Conservation (phyloP, 2,888 invertebrate species). For the Diplolepis rosae region DNA sequence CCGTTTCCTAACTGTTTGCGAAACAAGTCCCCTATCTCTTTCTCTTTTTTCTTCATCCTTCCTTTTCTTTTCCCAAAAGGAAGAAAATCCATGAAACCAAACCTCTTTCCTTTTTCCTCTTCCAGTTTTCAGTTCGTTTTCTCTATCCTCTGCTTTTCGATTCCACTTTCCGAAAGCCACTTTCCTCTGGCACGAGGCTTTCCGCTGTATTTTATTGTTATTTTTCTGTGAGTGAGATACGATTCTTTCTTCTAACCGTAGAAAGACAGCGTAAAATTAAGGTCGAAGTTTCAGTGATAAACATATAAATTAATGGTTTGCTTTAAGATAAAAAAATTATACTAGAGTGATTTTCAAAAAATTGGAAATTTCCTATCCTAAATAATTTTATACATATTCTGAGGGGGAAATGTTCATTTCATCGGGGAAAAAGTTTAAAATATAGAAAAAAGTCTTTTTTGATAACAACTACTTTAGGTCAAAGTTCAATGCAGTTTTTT, state of each 20-base stretch:
- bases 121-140: conserved; percentile 41
- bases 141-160: conserved; percentile 49
- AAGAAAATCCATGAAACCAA: conserved; percentile 31
- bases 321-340: background rate
- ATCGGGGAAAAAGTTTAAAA: too few relatives aligned
- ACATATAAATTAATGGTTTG: background rate
- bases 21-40: conserved; percentile 65
- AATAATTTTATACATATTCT: too few relatives aligned
- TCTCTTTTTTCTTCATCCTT: conserved; percentile 43
- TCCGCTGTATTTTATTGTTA: conserved; percentile 34
- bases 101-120: conserved; percentile 37
- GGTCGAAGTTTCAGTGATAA: background rate
- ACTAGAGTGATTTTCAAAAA: too few relatives aligned
- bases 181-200: conserved; percentile 38
- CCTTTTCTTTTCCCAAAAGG: conserved; percentile 37
- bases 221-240: conserved; percentile 47
- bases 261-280: background rate
- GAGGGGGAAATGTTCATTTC: too few relatives aligned
- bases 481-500: too few relatives aligned
- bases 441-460: too few relatives aligned
- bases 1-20: conserved; percentile 73
- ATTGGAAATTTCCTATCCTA: too few relatives aligned
- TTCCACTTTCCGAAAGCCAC: conserved; percentile 51
- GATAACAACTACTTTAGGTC: too few relatives aligned
- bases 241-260: conserved; percentile 28